phyloP scores from a whole-genome alignment of 2,888 invertebrate genomes.

The Caenorhabditis afra region DNA sequence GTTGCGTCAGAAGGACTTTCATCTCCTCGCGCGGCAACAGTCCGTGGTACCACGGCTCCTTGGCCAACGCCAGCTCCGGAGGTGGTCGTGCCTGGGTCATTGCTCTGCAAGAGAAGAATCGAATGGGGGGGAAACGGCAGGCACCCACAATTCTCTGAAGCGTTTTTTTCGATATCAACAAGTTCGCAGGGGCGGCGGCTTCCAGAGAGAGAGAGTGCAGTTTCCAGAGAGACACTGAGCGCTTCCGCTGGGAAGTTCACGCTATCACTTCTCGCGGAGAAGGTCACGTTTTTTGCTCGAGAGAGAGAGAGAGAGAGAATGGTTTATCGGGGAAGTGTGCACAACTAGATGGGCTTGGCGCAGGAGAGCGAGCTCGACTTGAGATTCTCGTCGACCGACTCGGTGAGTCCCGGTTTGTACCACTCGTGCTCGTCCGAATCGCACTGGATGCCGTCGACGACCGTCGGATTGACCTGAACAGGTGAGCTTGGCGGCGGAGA shows the following conservation, averaged over 20 bases:
- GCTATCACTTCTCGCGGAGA: too few relatives aligned
- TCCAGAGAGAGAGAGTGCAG: too few relatives aligned
- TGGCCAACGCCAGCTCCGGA: conserved; percentile 19
- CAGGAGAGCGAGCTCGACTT: background rate
- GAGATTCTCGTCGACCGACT: background rate
- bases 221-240: too few relatives aligned
- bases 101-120: background rate
- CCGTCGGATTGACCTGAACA: too few relatives aligned
- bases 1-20: conserved; percentile 60
- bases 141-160: conserved; percentile 12
- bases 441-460: background rate
- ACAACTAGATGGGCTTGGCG: background rate
- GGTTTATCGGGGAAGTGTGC: background rate
- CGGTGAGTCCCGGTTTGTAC: conserved; percentile 2
- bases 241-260: too few relatives aligned
- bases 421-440: conserved; percentile 5
- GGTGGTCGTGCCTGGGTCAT: background rate
- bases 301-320: too few relatives aligned
- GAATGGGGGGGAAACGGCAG: background rate
- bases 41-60: conserved; percentile 69
- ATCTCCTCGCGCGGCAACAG: conserved; percentile 73
- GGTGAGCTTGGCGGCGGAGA: too few relatives aligned
- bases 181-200: too few relatives aligned
- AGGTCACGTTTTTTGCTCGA: too few relatives aligned
- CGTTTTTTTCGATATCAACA: background rate